Evolutionary conservation across 1,140 invertebrate species (phyloP).

Genomic region (Centruroides sculpturatus): DNA sequence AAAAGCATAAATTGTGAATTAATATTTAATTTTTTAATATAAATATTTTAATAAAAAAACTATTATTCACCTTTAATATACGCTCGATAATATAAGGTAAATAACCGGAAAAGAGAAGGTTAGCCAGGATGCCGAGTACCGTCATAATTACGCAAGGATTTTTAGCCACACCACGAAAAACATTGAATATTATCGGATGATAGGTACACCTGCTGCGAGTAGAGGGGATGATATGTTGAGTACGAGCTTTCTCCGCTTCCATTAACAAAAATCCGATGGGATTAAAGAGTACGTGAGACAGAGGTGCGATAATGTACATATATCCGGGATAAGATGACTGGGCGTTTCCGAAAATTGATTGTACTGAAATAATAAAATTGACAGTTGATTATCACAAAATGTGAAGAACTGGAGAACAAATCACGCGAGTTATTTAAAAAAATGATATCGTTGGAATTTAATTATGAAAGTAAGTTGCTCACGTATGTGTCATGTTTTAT

Average conservation of each 20-base stretch:
- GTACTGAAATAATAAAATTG: slow-evolving; percentile 22
- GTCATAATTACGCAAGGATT: slow-evolving; percentile 93
- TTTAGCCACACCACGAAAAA: slow-evolving; percentile 51
- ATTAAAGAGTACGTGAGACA: slow-evolving; percentile 82
- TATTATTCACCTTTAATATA: slow-evolving; percentile 26
- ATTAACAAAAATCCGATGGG: slow-evolving; percentile 79
- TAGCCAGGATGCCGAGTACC: slow-evolving; percentile 67
- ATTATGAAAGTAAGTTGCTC: no score
- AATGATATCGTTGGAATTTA: no score
- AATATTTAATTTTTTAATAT: no score
- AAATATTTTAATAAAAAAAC: slow-evolving; percentile 31
- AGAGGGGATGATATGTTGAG: slow-evolving; percentile 16
- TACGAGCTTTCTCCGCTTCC: slow-evolving; percentile 59
- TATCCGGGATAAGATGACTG: slow-evolving; percentile 84
- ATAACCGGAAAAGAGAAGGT: slow-evolving; percentile 47
- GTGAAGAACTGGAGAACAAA: no score
- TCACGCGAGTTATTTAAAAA: no score
- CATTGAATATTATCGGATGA: slow-evolving; percentile 1
- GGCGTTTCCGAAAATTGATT: slow-evolving; percentile 39
- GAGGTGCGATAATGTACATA: slow-evolving; percentile 85
- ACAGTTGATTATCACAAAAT: no score
- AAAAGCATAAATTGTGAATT: no score
- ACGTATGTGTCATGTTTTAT: no score
- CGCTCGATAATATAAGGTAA: neutral
- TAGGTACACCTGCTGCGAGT: no score